Evolutionary conservation across 1,140 invertebrate genomes (phyloP).

Genomic region (Dolichoris vasculosae): DNA sequence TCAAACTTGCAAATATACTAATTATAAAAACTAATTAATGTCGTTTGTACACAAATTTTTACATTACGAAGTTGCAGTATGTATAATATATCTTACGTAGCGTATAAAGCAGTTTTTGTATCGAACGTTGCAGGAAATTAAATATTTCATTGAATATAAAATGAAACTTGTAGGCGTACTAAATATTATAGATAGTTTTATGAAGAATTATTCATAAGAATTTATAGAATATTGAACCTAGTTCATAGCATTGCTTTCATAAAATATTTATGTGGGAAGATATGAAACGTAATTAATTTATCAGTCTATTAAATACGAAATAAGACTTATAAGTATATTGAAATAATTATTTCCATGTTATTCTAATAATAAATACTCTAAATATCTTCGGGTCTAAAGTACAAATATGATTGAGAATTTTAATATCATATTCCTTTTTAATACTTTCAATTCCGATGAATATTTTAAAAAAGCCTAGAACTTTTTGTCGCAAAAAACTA

Average conservation of each 20-base stretch:
- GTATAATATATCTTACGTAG: background rate
- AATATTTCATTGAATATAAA: background rate
- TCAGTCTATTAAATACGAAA: background rate
- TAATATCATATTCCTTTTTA: too few relatives aligned
- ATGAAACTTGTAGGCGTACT: background rate
- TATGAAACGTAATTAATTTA: background rate
- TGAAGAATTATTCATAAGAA: slow-evolving; percentile 8
- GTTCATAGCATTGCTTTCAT: background rate
- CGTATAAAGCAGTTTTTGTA: background rate
- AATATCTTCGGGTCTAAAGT: too few relatives aligned
- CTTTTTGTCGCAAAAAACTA: too few relatives aligned
- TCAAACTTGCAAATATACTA: too few relatives aligned
- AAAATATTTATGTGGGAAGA: slow-evolving; percentile 2
- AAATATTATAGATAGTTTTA: background rate
- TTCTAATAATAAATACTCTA: background rate
- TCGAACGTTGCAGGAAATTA: background rate
- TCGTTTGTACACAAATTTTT: background rate
- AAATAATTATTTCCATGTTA: background rate
- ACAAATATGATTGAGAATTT: too few relatives aligned
- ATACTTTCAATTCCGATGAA: too few relatives aligned
- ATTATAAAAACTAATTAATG: too few relatives aligned
- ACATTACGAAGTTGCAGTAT: background rate
- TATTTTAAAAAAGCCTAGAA: too few relatives aligned
- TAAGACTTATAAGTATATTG: background rate
- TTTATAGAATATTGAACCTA: background rate